Evolutionary conservation across 2,888 invertebrate species (phyloP), one percentile per base, ranked within the genome.

Genomic region (Odontothrips loti): DNA sequence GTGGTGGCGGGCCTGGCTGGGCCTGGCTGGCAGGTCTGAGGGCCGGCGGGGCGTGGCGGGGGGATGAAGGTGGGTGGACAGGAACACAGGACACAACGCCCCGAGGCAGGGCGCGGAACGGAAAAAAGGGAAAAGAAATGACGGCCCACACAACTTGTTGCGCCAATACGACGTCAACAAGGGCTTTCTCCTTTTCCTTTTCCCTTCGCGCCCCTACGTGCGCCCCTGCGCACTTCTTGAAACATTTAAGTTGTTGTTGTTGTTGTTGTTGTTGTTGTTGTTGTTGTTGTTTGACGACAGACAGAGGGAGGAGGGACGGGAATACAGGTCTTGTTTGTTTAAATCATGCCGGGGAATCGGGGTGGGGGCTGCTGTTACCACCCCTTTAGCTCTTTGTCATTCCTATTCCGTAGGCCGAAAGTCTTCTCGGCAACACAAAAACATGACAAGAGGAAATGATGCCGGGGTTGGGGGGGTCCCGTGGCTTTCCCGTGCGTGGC

Each of bases 371-470:
- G 58, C 10, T 75, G 68, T 68, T 23, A 23, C 68, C 68, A 23
- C 23, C 68, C 58, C 58, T 15, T 58, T 17, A 75, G 68, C 68
- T 8, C 23, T 27, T 27, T 27, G 68, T 27, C 27, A 75, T 75
- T 75, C 27, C 23, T 75, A 75, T 75, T 75, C 68, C 68, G 68
- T 75, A 27, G 23, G 68, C 68, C 23, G 23, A 23, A 75, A 75
- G 23, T 75, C 23, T 27, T 27, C 27, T 23, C 27, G 23, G 27
- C 68, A 27, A 12, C 58, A 17, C 58, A 58, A 75, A 75, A 75
- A 75, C 68, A 75, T 75, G 27, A 75, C 68, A 75, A 27, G 68
- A 75, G 68, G 68, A 75, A 75, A 75, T 75, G 68, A 75, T 27
- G 27, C 34, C 34, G 34, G 34, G 34, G 3, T 6, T 6, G 34